Conservation (phyloP, 2,888 invertebrate genomes). For the Empis livida region DNA sequence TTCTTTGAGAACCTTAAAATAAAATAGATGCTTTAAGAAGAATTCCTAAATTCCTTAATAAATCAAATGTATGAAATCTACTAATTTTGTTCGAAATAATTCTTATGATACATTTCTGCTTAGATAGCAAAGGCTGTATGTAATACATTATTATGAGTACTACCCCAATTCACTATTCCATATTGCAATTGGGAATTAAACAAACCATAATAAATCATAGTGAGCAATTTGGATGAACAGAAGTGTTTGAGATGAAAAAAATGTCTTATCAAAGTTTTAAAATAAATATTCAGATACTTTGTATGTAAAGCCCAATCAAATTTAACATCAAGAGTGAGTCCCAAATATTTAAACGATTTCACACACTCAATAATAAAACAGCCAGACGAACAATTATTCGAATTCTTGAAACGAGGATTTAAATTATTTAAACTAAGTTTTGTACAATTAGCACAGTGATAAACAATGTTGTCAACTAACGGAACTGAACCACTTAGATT, state of each 20-base stretch:
- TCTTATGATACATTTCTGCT: too few relatives aligned
- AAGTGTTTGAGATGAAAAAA: not conserved
- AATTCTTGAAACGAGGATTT: not conserved
- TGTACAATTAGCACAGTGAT: not conserved
- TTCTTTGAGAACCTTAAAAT: too few relatives aligned
- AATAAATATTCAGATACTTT: not conserved
- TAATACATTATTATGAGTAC: not conserved
- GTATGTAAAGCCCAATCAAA: not conserved
- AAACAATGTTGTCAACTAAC: not conserved
- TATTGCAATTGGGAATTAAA: not conserved
- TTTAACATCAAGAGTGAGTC: not conserved
- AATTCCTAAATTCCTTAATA: too few relatives aligned
- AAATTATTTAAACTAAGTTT: not conserved
- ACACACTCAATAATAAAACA: conserved; percentile 1
- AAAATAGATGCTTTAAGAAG: too few relatives aligned
- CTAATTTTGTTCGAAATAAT: too few relatives aligned
- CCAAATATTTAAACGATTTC: not conserved
- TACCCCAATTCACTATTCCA: not conserved
- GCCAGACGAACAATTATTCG: not conserved
- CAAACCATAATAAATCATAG: not conserved
- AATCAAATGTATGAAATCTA: too few relatives aligned
- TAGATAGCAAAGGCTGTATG: too few relatives aligned
- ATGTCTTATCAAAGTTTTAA: not conserved
- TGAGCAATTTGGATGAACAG: not conserved
- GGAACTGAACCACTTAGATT: not conserved